Evolutionary conservation across 2,113 vertebrate species (phyloP).

Genomic region (Meleagris gallopavo): DNA sequence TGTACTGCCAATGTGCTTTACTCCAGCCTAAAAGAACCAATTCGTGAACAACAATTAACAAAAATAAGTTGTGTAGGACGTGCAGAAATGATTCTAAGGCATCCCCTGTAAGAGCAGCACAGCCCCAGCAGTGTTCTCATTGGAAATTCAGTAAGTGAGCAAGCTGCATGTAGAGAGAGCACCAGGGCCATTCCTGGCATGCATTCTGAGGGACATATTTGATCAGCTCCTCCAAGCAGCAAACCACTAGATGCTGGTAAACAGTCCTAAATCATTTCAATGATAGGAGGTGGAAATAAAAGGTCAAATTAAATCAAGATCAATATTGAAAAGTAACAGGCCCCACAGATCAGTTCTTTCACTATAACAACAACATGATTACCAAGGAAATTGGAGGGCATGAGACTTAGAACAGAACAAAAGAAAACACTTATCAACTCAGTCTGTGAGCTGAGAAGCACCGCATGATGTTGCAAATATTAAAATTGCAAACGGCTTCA

Average conservation of each 20-base stretch:
- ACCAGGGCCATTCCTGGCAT: neutral
- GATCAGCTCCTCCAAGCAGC: neutral
- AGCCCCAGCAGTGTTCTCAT: neutral
- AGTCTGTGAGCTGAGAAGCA: neutral
- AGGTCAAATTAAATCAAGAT: neutral
- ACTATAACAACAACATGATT: accelerated
- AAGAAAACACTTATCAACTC: neutral
- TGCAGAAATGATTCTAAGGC: neutral
- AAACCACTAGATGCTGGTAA: neutral
- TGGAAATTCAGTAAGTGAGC: neutral
- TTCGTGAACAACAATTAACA: neutral
- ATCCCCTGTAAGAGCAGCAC: neutral
- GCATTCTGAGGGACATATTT: neutral
- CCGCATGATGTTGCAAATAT: neutral
- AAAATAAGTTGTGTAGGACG: neutral
- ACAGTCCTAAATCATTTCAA: neutral
- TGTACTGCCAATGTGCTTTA: accelerated
- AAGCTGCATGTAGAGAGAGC: neutral
- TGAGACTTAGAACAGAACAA: neutral
- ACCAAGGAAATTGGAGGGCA: neutral
- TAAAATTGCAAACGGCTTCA: neutral
- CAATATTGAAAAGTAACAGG: neutral
- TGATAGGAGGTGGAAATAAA: neutral
- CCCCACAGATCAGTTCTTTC: neutral
- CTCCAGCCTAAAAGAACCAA: neutral